These are phyloP conservation scores for Hexactinellida sp. DNA, from an alignment of 37 sponge, comb jelly and placozoan species.

Conservation along the genomic window DNA sequence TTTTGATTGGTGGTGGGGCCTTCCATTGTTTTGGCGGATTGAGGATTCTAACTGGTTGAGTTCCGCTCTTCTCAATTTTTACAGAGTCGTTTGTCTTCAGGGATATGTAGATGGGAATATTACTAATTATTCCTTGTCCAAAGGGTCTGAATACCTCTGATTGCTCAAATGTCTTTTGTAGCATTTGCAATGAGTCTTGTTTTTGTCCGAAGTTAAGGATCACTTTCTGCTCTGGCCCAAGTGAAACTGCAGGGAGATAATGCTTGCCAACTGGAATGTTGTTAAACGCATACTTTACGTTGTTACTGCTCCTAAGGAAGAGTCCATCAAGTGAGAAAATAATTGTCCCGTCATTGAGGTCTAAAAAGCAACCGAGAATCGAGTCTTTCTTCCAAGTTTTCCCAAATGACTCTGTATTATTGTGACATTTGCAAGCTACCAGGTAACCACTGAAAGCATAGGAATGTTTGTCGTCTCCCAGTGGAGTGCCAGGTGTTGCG, in stretches of 20 bases:
- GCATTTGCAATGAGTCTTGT: neutral
- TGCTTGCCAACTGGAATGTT: neutral
- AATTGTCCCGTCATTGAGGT: neutral
- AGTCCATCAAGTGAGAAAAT: neutral
- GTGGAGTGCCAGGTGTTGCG: neutral
- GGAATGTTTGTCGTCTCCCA: constrained; percentile 10
- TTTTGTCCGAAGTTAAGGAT: neutral
- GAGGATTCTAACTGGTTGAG: neutral
- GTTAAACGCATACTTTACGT: neutral
- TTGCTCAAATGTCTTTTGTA: neutral
- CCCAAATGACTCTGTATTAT: neutral
- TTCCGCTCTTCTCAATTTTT: neutral
- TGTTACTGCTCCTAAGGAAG: neutral
- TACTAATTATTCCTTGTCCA: neutral
- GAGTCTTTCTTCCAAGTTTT: constrained; percentile 14
- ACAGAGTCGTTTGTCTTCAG: neutral
- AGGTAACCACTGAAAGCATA: constrained; percentile 4
- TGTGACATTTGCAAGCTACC: constrained; percentile 4
- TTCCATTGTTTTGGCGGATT: neutral
- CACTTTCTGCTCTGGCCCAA: neutral
- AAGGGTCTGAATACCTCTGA: neutral
- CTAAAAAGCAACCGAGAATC: neutral
- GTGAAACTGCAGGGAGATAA: neutral
- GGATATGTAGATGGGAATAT: neutral
- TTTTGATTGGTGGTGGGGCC: neutral